Conservation (phyloP, 2,113 vertebrate genomes). For the Gymnobelideus leadbeateri region DNA sequence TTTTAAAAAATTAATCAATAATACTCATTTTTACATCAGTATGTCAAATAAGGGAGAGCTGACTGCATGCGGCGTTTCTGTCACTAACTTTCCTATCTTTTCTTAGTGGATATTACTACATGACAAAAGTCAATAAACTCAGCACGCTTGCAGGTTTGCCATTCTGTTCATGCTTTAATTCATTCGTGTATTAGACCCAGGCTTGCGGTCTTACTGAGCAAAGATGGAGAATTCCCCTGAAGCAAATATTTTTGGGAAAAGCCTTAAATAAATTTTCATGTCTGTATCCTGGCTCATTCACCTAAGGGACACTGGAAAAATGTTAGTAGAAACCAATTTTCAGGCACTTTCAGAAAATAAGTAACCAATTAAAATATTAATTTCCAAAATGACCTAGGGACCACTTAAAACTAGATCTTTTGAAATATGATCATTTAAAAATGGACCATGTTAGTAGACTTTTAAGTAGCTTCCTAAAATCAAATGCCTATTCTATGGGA, state of each 20-base stretch:
- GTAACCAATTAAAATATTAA: conserved; percentile 63
- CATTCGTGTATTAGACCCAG: conserved; percentile 69
- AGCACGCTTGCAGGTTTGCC: conserved; percentile 44
- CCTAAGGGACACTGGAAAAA: conserved; percentile 45
- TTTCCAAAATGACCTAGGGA: conserved; percentile 52
- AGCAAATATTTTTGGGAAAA: conserved; percentile 73
- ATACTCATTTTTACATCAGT: conserved; percentile 78
- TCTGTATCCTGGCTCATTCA: conserved; percentile 53
- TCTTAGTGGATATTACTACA: conserved; percentile 57
- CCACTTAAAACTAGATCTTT: conserved; percentile 44
- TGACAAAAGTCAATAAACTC: conserved; percentile 72
- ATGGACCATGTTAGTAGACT: not conserved
- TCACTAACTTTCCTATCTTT: conserved; percentile 60
- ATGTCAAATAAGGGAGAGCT: conserved; percentile 74
- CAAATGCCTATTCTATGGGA: not conserved
- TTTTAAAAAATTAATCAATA: conserved; percentile 83
- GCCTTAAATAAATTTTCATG: conserved; percentile 68
- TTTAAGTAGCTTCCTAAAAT: conserved; percentile 6
- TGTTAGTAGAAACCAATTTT: conserved; percentile 65
- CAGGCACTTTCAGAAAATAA: conserved; percentile 52
- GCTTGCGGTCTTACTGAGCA: conserved; percentile 53
- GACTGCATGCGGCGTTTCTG: conserved; percentile 64
- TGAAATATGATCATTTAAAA: conserved; percentile 42
- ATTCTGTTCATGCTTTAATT: conserved; percentile 73
- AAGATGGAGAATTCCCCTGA: conserved; percentile 66